Evolutionary conservation across 2,888 invertebrate species (phyloP).

Genomic region (Napeogenes sylphis): DNA sequence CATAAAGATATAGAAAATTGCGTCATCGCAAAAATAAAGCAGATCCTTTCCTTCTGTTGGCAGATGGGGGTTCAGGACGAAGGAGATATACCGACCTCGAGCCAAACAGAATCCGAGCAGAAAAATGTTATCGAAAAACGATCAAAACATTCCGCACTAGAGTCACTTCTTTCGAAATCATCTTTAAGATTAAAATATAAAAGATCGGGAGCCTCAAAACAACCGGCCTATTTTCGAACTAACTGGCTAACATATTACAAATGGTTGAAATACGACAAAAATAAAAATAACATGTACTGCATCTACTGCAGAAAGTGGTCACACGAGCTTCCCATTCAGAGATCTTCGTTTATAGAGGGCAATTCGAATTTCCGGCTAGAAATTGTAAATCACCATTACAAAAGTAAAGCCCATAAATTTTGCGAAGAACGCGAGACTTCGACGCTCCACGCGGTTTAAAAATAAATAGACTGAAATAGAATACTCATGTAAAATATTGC

Average conservation of each 20-base stretch:
- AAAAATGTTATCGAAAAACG: constrained; percentile 34
- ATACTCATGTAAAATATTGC: no score
- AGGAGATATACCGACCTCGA: constrained; percentile 33
- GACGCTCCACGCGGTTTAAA: constrained; percentile 13
- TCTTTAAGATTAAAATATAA: not conserved
- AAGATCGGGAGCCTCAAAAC: constrained; percentile 36
- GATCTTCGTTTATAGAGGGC: constrained; percentile 88
- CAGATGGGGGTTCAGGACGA: constrained; percentile 74
- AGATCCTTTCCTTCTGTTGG: constrained; percentile 82
- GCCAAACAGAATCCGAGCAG: constrained; percentile 5
- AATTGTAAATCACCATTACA: constrained; percentile 87
- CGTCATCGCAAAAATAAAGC: constrained; percentile 41
- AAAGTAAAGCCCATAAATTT: constrained; percentile 85
- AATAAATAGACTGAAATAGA: not conserved
- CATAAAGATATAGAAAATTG: constrained; percentile 32
- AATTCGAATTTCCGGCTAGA: constrained; percentile 61
- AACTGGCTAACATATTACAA: constrained; percentile 83
- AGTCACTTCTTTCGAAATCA: not conserved
- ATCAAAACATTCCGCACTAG: not conserved
- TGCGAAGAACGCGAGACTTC: constrained; percentile 73
- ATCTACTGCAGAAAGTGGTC: constrained; percentile 86
- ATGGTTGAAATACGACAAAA: constrained; percentile 85
- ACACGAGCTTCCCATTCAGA: constrained; percentile 81
- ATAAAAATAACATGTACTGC: constrained; percentile 84
- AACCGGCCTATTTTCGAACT: constrained; percentile 81